Conservation (phyloP, 2,888 invertebrate species). For the Habroteleia sp. region DNA sequence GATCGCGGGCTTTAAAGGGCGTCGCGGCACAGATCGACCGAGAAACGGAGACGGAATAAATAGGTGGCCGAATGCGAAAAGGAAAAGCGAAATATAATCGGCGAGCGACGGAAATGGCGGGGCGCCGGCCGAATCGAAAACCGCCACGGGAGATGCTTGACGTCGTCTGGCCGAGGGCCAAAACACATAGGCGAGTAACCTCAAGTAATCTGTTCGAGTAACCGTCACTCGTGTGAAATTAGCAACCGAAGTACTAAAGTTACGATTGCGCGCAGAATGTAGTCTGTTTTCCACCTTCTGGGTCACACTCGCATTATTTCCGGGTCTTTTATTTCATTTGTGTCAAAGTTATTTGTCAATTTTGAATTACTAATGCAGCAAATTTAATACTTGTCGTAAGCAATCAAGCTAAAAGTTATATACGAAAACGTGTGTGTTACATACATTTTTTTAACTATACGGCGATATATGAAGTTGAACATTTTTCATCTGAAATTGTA, state of each 20-base stretch:
- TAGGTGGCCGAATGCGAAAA: slow-evolving; percentile 30
- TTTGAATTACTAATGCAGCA: no score
- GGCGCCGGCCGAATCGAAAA: slow-evolving; percentile 11
- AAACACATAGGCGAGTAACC: slow-evolving; percentile 49
- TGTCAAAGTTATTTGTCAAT: no score
- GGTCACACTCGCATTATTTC: no score
- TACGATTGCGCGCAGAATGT: neutral
- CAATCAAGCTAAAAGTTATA: no score
- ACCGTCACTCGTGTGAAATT: slow-evolving; percentile 20
- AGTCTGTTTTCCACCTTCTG: neutral
- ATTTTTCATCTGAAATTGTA: no score
- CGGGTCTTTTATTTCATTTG: no score
- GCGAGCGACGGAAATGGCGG: slow-evolving; percentile 15
- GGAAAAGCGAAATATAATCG: slow-evolving; percentile 54
- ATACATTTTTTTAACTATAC: no score
- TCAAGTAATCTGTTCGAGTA: slow-evolving; percentile 31
- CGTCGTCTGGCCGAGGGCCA: slow-evolving; percentile 45
- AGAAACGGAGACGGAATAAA: slow-evolving; percentile 43
- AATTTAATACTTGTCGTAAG: no score
- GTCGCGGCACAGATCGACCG: slow-evolving; percentile 17
- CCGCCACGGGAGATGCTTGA: slow-evolving; percentile 28
- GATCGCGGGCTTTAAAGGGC: slow-evolving; percentile 58
- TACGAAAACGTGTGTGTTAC: no score
- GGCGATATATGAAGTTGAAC: no score
- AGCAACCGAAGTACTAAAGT: neutral